Evolutionary conservation across 37 sponge, comb jelly and placozoan species (phyloP).

Genomic region (Geodia barretti): DNA sequence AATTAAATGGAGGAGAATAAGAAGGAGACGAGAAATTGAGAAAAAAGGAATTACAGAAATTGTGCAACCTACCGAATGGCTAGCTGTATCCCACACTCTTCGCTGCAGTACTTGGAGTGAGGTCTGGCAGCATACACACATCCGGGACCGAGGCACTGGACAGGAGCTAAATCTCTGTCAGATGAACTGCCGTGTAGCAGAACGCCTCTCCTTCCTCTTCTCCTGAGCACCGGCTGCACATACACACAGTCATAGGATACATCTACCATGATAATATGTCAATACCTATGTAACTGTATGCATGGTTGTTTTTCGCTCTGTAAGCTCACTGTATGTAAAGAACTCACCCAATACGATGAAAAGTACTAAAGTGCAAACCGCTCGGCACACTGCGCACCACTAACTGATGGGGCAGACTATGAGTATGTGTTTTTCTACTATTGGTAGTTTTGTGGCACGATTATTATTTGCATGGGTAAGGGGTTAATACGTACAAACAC

Average conservation of each 20-base stretch:
- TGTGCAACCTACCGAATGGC: constrained; percentile 57
- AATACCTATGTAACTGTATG: not conserved
- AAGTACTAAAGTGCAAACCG: too few relatives aligned
- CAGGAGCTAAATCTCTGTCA: constrained; percentile 19
- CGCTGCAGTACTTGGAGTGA: constrained; percentile 93
- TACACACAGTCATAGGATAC: not conserved
- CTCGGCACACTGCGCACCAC: too few relatives aligned
- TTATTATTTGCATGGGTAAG: too few relatives aligned
- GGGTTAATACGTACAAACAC: too few relatives aligned
- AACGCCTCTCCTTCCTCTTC: not conserved
- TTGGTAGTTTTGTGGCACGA: too few relatives aligned
- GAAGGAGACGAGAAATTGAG: not conserved
- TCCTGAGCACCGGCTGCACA: not conserved
- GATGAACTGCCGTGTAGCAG: not conserved
- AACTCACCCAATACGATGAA: too few relatives aligned
- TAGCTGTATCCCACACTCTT: constrained; percentile 92
- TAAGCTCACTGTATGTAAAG: too few relatives aligned
- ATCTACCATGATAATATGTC: not conserved
- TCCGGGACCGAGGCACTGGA: constrained; percentile 88
- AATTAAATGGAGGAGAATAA: constrained; percentile 62
- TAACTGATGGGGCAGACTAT: too few relatives aligned
- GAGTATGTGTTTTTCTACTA: too few relatives aligned
- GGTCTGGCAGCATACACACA: constrained; percentile 83
- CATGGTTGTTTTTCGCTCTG: too few relatives aligned
- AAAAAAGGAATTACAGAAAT: not conserved